Conservation (phyloP, 2,888 invertebrate species). For the Adineta ricciae region DNA sequence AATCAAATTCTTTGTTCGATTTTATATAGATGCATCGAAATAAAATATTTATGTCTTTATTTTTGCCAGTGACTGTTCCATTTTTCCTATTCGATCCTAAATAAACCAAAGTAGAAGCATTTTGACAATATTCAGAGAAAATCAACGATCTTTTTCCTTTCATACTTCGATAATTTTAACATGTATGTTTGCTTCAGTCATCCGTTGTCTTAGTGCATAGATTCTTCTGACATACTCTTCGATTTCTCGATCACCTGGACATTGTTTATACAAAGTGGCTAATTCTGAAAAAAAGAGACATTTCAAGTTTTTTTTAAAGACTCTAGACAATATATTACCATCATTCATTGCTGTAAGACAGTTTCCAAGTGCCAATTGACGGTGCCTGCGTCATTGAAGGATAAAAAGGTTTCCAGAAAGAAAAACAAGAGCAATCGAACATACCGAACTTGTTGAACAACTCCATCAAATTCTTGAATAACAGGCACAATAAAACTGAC, state of each 20-base stretch:
- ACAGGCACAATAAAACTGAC: background rate
- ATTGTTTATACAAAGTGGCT: constrained; percentile 15
- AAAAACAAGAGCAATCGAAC: too few relatives aligned
- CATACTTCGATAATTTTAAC: constrained; percentile 4
- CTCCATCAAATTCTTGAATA: constrained; percentile 1
- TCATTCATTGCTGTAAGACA: background rate
- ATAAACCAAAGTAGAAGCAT: background rate
- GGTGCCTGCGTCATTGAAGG: background rate
- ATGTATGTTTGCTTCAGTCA: background rate
- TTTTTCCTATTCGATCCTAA: background rate
- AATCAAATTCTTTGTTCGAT: background rate
- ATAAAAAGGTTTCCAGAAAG: background rate
- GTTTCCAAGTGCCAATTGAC: background rate
- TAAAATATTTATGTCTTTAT: background rate
- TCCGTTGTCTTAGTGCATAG: background rate
- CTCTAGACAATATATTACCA: background rate
- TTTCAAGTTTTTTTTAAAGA: background rate
- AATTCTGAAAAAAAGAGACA: background rate
- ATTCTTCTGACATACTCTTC: background rate
- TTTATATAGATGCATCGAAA: background rate
- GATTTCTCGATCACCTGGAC: background rate
- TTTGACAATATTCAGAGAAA: background rate
- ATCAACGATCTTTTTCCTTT: background rate
- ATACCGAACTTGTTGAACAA: background rate
- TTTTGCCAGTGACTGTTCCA: background rate